Evolutionary conservation across 2,797 vertebrate species (phyloP), one percentile per base, ranked within the genome.

Genomic region (Coendou prehensilis): DNA sequence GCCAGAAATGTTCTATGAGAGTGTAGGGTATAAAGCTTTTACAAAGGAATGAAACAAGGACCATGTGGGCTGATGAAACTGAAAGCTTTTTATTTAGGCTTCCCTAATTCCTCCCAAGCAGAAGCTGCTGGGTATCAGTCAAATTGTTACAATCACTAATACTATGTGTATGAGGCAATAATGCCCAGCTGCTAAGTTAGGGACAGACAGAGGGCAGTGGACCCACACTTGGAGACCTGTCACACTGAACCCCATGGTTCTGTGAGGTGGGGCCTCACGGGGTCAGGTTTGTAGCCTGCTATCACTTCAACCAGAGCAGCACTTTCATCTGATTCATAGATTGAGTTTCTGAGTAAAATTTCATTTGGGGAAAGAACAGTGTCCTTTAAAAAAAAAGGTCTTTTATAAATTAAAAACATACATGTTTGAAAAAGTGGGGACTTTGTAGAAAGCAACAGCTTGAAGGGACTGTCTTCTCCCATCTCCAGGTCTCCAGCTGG

Each of bases 1-100:
- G 9, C 87, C 67, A 93, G 67, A 93, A 95, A 94, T 30, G 61
- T 91, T 89, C 59, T 85, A 61, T 64, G 57, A 89, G n/a, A 80
- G 89, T 1, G 14, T 9, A 9, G 52, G 30, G 5, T 64, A 87
- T 17, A 83, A 93, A 75, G n/a, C 81, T 94, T 91, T 90, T 90
- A 94, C 89, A 78, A 14, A 91, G 83, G 52, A 91, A 89, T 57
- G 75, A 45, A 85, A 69, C 33, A 50, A 86, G 75, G 26, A 76
- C 23, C 10, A 92, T 1, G 18, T 2, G 0, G 5, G 64, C 37
- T 80, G 50, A 79, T 41, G 47, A 87, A 69, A 71, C 9, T 50
- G n/a, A 76, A 88, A 81, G 41, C 2, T 78, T 92, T 41, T 56
- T 81, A 88, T 41, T 87, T 75, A 87, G 41, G 33, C 37, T 76